Evolutionary conservation across 2,113 vertebrate species (phyloP).

Genomic region (Chrysochloris asiatica): DNA sequence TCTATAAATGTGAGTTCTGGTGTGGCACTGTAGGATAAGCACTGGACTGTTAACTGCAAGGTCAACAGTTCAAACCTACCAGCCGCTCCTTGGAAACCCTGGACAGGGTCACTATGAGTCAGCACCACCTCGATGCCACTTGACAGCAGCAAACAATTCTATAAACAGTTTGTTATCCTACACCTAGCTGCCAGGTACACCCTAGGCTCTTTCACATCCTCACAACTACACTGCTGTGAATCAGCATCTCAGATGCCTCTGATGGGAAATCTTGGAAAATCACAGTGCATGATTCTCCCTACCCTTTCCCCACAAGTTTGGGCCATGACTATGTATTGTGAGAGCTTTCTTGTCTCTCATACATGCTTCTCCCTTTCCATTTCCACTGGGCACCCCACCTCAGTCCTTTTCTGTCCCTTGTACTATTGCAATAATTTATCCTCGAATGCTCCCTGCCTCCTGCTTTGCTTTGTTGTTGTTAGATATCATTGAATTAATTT

Average conservation of each 20-base stretch:
- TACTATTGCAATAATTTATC: neutral
- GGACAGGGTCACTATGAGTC: no score
- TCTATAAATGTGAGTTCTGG: neutral
- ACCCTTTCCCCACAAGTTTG: neutral
- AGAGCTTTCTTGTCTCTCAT: neutral
- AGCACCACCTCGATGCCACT: no score
- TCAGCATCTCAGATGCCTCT: neutral
- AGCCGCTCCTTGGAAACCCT: no score
- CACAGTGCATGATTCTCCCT: accelerated
- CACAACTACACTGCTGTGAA: neutral
- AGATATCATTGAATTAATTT: neutral
- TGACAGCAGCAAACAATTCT: no score
- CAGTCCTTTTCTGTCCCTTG: neutral
- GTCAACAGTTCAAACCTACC: no score
- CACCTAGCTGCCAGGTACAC: neutral
- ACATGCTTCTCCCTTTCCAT: neutral
- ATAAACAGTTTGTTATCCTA: no score
- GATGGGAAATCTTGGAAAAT: no score
- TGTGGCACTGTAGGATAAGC: no score
- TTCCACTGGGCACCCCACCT: neutral
- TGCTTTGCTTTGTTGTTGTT: neutral
- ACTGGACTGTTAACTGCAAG: no score
- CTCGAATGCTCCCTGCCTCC: neutral
- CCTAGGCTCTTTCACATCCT: neutral
- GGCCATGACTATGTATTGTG: no score